Conservation (phyloP, 2,113 vertebrate genomes). For the Passer montanus region DNA sequence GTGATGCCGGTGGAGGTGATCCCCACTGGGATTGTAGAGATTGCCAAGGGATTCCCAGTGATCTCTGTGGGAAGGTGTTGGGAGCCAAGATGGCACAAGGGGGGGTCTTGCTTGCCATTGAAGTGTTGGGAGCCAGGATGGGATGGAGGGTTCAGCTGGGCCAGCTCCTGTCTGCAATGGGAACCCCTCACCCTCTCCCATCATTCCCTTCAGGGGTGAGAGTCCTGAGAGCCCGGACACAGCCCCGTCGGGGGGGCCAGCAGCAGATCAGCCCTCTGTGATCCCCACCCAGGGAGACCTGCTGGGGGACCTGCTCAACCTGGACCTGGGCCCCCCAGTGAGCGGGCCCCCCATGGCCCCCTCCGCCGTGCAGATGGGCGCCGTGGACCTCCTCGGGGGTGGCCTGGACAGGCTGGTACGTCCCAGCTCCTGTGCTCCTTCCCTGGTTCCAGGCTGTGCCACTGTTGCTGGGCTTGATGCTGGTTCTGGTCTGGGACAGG, state of each 20-base stretch:
- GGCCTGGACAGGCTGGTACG: slow-evolving; percentile 93
- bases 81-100: rapidly evolving
- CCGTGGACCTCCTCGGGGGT: slow-evolving; percentile 91
- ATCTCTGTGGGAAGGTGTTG: neutral
- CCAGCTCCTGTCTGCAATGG: rapidly evolving
- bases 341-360: slow-evolving; percentile 79
- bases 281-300: slow-evolving; percentile 93
- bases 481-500: neutral
- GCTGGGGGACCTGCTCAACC: slow-evolving; percentile 92
- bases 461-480: rapidly evolving
- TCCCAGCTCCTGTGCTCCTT: rapidly evolving
- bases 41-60: neutral
- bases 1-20: neutral
- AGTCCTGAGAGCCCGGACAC: slow-evolving; percentile 87
- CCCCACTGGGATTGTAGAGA: neutral
- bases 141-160: rapidly evolving
- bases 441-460: rapidly evolving
- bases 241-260: slow-evolving; percentile 67
- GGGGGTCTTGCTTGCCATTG: too few species aligned
- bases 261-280: slow-evolving; percentile 83
- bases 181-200: rapidly evolving
- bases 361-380: slow-evolving; percentile 86
- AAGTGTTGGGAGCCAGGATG: neutral
- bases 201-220: slow-evolving; percentile 75
- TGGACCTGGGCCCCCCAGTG: slow-evolving; percentile 88